Conservation (phyloP, 2,888 invertebrate species). For the Unio delphinus region DNA sequence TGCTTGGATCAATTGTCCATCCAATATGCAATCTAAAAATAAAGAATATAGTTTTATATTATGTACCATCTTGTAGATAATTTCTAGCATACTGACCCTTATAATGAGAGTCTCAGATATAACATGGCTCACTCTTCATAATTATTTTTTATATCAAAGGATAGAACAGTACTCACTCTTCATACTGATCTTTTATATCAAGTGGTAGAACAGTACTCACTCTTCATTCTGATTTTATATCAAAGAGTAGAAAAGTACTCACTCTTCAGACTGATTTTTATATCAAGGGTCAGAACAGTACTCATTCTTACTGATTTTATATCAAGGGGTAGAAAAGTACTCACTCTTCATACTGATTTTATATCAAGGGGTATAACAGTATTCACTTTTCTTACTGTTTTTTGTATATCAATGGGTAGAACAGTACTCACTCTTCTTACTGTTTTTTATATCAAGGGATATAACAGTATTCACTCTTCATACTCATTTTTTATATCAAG, state of each 20-base stretch:
- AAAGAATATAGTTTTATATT: neutral
- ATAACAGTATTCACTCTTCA: neutral
- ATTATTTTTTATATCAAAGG: too few relatives aligned
- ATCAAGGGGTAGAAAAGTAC: neutral
- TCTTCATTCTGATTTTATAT: neutral
- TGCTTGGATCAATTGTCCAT: conserved; percentile 48
- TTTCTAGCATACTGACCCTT: neutral
- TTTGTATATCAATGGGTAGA: neutral
- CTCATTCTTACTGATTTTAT: neutral
- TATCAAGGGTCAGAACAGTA: neutral
- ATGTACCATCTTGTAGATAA: neutral
- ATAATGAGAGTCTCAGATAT: too few relatives aligned
- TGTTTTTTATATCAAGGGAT: too few relatives aligned
- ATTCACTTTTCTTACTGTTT: neutral
- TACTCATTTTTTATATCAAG: too few relatives aligned
- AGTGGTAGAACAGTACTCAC: neutral
- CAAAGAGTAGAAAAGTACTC: neutral
- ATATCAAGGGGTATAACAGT: neutral
- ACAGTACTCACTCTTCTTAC: neutral
- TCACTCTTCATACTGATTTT: too few relatives aligned
- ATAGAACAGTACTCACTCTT: neutral
- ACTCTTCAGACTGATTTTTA: neutral
- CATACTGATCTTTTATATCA: too few relatives aligned
- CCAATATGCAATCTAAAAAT: conserved; percentile 57
- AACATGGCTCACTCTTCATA: neutral